Percentiles rank a stretch among this genome's conserved stretches.
These are phyloP conservation scores for Tachystola acroxantha DNA, from an alignment of 2,888 invertebrate genomes.

Conservation along the genomic window DNA sequence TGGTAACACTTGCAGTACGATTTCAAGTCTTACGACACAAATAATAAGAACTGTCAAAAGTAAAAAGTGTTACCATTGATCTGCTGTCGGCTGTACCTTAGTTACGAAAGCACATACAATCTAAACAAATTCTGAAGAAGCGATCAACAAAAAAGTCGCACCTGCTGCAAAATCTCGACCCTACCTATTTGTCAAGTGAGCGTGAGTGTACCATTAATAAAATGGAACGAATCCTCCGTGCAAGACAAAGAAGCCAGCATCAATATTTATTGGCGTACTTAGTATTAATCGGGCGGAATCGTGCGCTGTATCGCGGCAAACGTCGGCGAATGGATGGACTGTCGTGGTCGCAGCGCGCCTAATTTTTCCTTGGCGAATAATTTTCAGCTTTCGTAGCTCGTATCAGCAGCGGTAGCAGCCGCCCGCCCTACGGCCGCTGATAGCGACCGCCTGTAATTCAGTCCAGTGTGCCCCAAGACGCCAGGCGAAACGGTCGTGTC, in stretches of 20 bases:
- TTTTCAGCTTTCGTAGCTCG: constrained; percentile 48
- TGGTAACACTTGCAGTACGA: too few relatives aligned
- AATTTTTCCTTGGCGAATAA: constrained; percentile 61
- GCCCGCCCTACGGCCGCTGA: constrained; percentile 46
- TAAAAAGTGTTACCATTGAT: too few relatives aligned
- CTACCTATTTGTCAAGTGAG: constrained; percentile 58
- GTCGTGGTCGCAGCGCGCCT: constrained; percentile 57
- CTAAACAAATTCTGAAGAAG: not conserved
- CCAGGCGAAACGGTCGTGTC: constrained; percentile 47
- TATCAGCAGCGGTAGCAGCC: constrained; percentile 50
- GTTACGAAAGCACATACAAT: not conserved
- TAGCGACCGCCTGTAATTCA: constrained; percentile 29
- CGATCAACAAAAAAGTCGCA: constrained; percentile 10
- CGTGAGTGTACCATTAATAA: constrained; percentile 69
- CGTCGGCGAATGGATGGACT: constrained; percentile 60
- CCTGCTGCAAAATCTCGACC: constrained; percentile 10
- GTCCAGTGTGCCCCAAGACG: constrained; percentile 53
- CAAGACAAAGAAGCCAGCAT: constrained; percentile 72
- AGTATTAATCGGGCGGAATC: constrained; percentile 72
- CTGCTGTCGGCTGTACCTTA: too few relatives aligned
- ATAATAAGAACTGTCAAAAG: too few relatives aligned
- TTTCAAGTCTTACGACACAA: too few relatives aligned
- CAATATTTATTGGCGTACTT: constrained; percentile 76
- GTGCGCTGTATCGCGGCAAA: constrained; percentile 54
- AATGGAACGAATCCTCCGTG: constrained; percentile 63